phyloP scores from a whole-genome alignment of 2,113 vertebrate species.

The Lucifuga dentata region DNA sequence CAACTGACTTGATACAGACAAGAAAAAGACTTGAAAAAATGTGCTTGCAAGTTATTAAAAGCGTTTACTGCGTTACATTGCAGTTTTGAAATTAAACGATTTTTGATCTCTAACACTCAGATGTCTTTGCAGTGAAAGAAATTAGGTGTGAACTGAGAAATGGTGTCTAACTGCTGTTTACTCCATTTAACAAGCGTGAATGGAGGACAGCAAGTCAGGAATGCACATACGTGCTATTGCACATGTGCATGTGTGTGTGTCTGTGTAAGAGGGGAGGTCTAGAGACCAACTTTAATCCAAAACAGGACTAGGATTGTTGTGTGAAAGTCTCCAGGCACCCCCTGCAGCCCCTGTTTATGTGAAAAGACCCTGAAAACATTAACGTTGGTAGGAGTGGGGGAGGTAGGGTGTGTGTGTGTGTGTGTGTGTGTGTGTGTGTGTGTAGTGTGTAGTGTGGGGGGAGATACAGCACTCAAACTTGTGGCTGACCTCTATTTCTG shows the following conservation, averaged over 20 bases:
- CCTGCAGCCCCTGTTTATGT: slow-evolving; percentile 63
- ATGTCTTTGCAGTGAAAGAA: not conserved
- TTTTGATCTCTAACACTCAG: too few relatives aligned
- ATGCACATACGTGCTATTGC: slow-evolving; percentile 1
- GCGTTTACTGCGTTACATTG: too few relatives aligned
- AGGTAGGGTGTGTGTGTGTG: not conserved
- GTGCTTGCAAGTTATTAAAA: too few relatives aligned
- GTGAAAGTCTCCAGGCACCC: slow-evolving; percentile 59
- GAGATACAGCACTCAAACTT: slow-evolving; percentile 39
- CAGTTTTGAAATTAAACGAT: too few relatives aligned
- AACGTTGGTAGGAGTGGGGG: slow-evolving; percentile 32
- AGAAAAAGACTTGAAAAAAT: not conserved
- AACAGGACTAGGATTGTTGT: slow-evolving; percentile 70
- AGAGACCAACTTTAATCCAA: slow-evolving; percentile 61
- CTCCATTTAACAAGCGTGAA: slow-evolving; percentile 34
- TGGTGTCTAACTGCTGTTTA: slow-evolving; percentile 16
- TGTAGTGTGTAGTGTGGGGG: not conserved
- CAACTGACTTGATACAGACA: not conserved
- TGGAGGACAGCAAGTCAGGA: slow-evolving; percentile 24
- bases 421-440: slow-evolving; percentile 10
- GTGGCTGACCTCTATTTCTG: too few relatives aligned
- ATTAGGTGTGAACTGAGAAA: not conserved
- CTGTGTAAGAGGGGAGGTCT: slow-evolving; percentile 1
- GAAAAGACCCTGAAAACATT: slow-evolving; percentile 59
- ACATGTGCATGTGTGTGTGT: slow-evolving; percentile 14